Conservation (phyloP, 1,140 invertebrate species). For the Euglossa dilemma region DNA sequence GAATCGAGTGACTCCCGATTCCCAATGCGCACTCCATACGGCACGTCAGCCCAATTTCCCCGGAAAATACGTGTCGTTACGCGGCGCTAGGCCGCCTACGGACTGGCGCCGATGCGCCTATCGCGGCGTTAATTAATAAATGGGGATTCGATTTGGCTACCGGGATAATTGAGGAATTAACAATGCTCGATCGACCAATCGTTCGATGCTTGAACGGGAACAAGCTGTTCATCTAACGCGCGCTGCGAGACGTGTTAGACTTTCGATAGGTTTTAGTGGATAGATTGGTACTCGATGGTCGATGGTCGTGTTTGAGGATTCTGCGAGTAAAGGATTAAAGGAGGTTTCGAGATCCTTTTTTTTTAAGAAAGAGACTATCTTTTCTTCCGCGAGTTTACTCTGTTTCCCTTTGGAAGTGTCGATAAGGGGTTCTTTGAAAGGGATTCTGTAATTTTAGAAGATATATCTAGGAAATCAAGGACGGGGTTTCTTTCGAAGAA, state of each 20-base stretch:
- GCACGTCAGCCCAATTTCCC: conserved; percentile 63
- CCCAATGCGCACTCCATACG: conserved; percentile 54
- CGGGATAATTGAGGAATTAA: conserved; percentile 64
- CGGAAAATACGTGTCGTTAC: conserved; percentile 61
- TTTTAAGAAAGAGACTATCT: too few relatives aligned
- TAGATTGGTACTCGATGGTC: too few relatives aligned
- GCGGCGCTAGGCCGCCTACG: conserved; percentile 9
- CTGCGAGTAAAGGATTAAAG: too few relatives aligned
- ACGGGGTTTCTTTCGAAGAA: too few relatives aligned
- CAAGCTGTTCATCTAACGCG: background rate
- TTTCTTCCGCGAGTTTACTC: too few relatives aligned
- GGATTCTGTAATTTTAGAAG: too few relatives aligned
- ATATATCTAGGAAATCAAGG: too few relatives aligned
- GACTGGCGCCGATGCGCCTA: conserved; percentile 10
- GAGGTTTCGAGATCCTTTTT: too few relatives aligned
- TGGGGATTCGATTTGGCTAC: conserved; percentile 59
- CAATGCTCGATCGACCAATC: conserved; percentile 55
- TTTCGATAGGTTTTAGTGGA: background rate
- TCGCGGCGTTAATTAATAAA: conserved; percentile 63
- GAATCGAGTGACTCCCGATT: conserved; percentile 64
- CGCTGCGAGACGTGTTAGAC: background rate
- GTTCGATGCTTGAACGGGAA: conserved; percentile 29
- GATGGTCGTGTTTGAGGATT: too few relatives aligned
- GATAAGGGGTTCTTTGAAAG: too few relatives aligned
- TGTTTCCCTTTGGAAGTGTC: too few relatives aligned